Evolutionary conservation across 2,113 vertebrate species (phyloP).

Genomic region (Alethe castanea): DNA sequence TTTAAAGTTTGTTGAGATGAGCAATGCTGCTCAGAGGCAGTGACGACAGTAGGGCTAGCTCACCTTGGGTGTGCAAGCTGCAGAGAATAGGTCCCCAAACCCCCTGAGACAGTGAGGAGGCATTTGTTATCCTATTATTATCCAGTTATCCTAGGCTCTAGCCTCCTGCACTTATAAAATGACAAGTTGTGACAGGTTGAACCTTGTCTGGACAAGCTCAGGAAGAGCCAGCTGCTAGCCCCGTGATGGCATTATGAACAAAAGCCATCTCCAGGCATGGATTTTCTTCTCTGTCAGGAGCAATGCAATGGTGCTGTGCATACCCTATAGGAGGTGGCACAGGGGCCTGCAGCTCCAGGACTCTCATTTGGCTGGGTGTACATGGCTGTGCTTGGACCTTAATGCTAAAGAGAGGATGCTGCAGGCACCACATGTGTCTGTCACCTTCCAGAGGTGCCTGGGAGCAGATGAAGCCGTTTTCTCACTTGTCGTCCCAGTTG

Average conservation of each 20-base stretch:
- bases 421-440: background rate
- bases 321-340: background rate
- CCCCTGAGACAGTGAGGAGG: background rate
- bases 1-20: slow-evolving; percentile 44
- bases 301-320: background rate
- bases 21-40: slow-evolving; percentile 10
- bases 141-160: background rate
- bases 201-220: background rate
- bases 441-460: background rate
- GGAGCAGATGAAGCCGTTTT: background rate
- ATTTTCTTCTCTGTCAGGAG: background rate
- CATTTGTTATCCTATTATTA: slow-evolving; percentile 23
- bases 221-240: background rate
- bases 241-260: background rate
- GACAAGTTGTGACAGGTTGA: background rate
- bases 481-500: background rate
- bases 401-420: background rate
- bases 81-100: background rate
- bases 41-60: slow-evolving; percentile 15
- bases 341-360: background rate
- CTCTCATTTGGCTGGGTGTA: background rate
- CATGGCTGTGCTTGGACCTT: background rate
- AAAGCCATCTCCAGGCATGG: background rate
- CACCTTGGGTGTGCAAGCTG: background rate
- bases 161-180: background rate